These are phyloP conservation scores for Colletes collaris DNA, from an alignment of 2,888 invertebrate species.

Conservation along the genomic window DNA sequence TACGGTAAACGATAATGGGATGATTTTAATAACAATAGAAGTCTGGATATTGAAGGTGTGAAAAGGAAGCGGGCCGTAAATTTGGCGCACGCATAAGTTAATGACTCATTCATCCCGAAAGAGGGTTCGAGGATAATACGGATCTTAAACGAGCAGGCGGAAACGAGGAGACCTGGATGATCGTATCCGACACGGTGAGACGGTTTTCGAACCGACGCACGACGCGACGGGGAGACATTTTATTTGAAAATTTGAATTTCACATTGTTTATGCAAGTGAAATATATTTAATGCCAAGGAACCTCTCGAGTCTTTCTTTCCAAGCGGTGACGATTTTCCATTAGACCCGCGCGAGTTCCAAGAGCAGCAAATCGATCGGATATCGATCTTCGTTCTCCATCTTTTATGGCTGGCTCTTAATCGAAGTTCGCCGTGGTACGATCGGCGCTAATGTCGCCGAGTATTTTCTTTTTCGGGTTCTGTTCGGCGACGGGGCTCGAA, in stretches of 20 bases:
- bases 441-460: slow-evolving; percentile 38
- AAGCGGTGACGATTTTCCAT: too few relatives aligned
- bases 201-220: too few relatives aligned
- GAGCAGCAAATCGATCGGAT: too few relatives aligned
- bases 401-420: slow-evolving; percentile 14
- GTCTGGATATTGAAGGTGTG: slow-evolving; percentile 17
- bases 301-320: too few relatives aligned
- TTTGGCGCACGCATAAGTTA: not conserved
- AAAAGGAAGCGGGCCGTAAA: not conserved
- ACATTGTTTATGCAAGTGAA: too few relatives aligned
- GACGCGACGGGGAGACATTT: too few relatives aligned
- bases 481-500: slow-evolving; percentile 17
- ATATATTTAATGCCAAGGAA: too few relatives aligned
- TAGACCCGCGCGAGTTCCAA: too few relatives aligned
- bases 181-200: too few relatives aligned
- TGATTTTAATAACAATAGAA: slow-evolving; percentile 48
- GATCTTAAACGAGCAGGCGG: not conserved
- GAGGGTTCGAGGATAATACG: not conserved
- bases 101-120: slow-evolving; percentile 14
- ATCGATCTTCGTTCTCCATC: slow-evolving; percentile 2
- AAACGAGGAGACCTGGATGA: too few relatives aligned
- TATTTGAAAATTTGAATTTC: too few relatives aligned
- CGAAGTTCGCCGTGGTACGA: slow-evolving; percentile 3
- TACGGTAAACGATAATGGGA: slow-evolving; percentile 27
- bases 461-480: slow-evolving; percentile 42